These are phyloP conservation scores for Zhengitettix transpicula DNA, from an alignment of 2,888 invertebrate species.

Conservation along the genomic window DNA sequence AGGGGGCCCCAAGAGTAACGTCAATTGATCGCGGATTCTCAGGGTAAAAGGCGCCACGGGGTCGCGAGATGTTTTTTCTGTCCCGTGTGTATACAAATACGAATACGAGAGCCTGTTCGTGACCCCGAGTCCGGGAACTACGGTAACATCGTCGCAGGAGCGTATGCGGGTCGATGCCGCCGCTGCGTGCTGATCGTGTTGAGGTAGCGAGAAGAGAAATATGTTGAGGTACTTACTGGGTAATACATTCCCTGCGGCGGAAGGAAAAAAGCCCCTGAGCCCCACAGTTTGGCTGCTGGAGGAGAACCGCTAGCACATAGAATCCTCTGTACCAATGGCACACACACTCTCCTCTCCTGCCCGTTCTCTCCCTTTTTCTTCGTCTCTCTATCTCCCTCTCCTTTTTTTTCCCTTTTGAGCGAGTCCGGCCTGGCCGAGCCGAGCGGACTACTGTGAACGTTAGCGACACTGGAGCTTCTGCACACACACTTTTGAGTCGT, in stretches of 20 bases:
- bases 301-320: conserved; percentile 14
- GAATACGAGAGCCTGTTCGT: no score
- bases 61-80: no score
- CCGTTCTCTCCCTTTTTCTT: not conserved
- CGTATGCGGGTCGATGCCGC: not conserved
- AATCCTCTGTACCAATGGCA: conserved; percentile 10
- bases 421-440: not conserved
- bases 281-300: conserved; percentile 86
- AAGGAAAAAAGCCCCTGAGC: conserved; percentile 89
- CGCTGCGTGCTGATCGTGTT: not conserved
- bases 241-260: conserved; percentile 94
- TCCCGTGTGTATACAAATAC: no score
- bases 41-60: no score
- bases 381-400: not conserved
- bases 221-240: conserved; percentile 59
- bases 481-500: no score
- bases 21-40: no score
- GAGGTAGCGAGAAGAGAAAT: not conserved
- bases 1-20: no score
- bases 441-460: not conserved
- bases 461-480: no score
- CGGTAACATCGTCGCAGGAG: not conserved
- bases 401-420: no score
- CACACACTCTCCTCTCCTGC: conserved; percentile 3
- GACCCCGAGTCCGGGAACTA: no score